These are phyloP conservation scores for Trachemys scripta DNA, from an alignment of 2,113 vertebrate genomes.

Conservation along the genomic window DNA sequence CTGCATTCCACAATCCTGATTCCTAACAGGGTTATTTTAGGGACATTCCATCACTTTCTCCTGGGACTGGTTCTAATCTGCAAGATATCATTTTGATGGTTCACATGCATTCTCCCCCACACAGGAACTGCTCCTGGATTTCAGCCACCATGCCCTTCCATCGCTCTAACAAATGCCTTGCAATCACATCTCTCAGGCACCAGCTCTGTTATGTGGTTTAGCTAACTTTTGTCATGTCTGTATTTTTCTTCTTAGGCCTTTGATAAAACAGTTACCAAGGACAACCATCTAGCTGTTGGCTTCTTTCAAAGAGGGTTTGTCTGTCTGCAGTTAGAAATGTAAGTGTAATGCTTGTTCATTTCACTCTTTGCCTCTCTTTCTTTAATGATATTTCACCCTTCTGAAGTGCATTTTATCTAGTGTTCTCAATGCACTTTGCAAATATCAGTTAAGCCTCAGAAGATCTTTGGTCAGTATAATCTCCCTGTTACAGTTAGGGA, in stretches of 20 bases:
- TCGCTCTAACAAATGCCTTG: rapidly evolving
- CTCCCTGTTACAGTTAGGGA: not conserved
- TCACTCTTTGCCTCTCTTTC: not conserved
- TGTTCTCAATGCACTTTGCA: not conserved
- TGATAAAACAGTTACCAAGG: conserved; percentile 82
- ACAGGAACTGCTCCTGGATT: rapidly evolving
- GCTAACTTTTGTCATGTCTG: not conserved
- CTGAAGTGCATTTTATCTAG: not conserved
- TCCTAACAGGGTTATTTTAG: not conserved
- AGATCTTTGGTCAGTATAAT: not conserved
- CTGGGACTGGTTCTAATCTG: not conserved
- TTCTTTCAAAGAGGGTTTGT: conserved; percentile 91
- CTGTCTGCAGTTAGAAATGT: conserved; percentile 85
- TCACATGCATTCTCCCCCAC: too few species aligned
- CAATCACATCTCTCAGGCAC: rapidly evolving
- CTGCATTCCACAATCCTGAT: not conserved
- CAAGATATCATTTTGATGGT: not conserved
- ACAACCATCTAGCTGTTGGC: conserved; percentile 87
- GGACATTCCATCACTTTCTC: not conserved
- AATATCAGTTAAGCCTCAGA: not conserved
- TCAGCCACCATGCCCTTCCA: rapidly evolving
- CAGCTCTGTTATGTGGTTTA: not conserved
- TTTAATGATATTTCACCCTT: not conserved
- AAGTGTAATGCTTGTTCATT: not conserved
- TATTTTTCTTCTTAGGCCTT: conserved; percentile 81